Evolutionary conservation across 1,140 invertebrate genomes (phyloP).

Genomic region (Euwallacea fornicatus): DNA sequence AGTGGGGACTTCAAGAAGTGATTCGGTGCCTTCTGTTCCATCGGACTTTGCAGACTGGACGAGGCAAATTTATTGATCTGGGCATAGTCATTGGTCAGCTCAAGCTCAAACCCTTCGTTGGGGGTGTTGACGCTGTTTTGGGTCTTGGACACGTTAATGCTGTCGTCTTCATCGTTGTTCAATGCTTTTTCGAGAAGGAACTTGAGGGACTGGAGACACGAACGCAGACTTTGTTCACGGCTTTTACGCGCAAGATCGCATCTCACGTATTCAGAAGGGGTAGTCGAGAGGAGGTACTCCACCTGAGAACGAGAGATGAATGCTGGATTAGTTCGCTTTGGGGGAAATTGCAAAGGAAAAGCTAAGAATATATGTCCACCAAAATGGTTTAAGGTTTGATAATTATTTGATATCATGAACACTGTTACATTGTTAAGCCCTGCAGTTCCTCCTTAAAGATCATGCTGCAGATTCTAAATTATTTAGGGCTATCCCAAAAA

Average conservation of each 20-base stretch:
- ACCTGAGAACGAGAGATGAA: constrained; percentile 18
- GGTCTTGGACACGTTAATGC: constrained; percentile 27
- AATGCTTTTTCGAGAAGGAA: constrained; percentile 40
- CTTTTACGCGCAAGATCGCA: constrained; percentile 38
- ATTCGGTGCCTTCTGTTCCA: constrained; percentile 11
- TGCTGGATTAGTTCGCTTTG: not conserved
- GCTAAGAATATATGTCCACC: too few species aligned
- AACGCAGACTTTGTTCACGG: constrained; percentile 36
- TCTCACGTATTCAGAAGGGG: constrained; percentile 41
- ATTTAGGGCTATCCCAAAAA: too few species aligned
- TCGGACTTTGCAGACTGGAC: constrained; percentile 36
- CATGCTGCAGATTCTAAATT: too few species aligned
- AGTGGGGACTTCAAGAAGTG: constrained; percentile 14
- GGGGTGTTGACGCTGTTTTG: constrained; percentile 35
- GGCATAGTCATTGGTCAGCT: constrained; percentile 12
- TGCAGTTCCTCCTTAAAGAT: not conserved
- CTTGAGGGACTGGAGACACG: constrained; percentile 40
- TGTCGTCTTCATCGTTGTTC: constrained; percentile 19
- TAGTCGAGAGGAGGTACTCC: constrained; percentile 39
- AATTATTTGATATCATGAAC: too few species aligned
- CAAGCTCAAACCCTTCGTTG: constrained; percentile 35
- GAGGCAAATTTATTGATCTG: constrained; percentile 18
- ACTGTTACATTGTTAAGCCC: too few species aligned
- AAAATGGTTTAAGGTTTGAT: too few species aligned
- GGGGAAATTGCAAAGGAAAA: too few species aligned